phyloP scores from a whole-genome alignment of 2,113 vertebrate genomes.

The Periophthalmus modestus region DNA sequence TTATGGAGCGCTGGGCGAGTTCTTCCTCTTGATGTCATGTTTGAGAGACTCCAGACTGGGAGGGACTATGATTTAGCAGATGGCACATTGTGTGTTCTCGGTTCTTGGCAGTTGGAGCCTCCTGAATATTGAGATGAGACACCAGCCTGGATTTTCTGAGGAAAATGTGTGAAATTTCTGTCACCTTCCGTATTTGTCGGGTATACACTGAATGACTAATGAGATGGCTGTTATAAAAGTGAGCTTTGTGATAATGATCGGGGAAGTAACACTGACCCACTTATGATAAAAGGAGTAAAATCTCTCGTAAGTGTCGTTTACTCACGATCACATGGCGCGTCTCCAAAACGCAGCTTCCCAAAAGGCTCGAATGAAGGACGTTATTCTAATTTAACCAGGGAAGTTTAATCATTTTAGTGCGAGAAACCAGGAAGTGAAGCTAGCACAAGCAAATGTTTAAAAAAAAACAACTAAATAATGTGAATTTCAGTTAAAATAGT shows the following conservation, averaged over 20 bases:
- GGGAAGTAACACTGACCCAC: neutral
- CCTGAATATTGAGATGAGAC: conserved; percentile 71
- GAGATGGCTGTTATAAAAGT: neutral
- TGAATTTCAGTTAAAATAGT: too few relatives aligned
- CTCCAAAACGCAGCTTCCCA: neutral
- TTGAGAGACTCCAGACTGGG: conserved; percentile 65
- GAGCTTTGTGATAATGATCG: conserved; percentile 1
- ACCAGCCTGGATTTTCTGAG: conserved; percentile 62
- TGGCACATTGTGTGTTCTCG: conserved; percentile 73
- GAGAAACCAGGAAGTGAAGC: too few relatives aligned
- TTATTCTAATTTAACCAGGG: neutral
- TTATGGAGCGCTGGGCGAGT: conserved; percentile 33
- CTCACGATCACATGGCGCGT: neutral
- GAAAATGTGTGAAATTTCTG: conserved; percentile 54
- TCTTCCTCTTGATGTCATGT: conserved; percentile 47
- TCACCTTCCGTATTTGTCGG: conserved; percentile 44
- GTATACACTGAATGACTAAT: conserved; percentile 16
- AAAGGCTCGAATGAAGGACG: too few relatives aligned
- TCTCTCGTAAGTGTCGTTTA: neutral
- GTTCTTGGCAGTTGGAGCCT: conserved; percentile 73
- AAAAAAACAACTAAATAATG: too few relatives aligned
- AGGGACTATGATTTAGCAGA: conserved; percentile 70
- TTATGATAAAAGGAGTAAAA: neutral
- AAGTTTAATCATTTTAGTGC: too few relatives aligned
- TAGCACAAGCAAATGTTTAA: too few relatives aligned